Base-by-base conservation (phyloP, 2,888 invertebrate species). In the Caenorhabditis drosophilae region DNA sequence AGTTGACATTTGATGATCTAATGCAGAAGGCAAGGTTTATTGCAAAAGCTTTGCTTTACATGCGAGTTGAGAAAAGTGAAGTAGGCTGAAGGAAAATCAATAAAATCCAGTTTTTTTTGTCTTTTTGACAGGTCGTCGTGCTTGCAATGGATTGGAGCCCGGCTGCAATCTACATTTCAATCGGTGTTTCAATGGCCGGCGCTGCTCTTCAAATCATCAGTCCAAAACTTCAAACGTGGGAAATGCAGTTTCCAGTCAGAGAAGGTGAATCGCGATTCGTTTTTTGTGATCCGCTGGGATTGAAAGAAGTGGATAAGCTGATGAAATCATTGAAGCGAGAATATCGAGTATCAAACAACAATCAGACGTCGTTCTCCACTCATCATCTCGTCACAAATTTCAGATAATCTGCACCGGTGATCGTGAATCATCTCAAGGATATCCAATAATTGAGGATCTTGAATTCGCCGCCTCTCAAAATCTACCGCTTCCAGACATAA, bases 221-320 rank as follows among this genome's bases (percentile, higher is more conserved):
- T 16, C 64, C 64, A 4, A 64, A 58, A 41, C 51, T 64, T 25
- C 58, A 64, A 41, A 50, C 59, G 6, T 59, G 66, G 59, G 66
- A 66, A 26, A 60, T 66, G 59, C 66, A 60, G 26, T 60, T 60
- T 25, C 59, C 66, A 1, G 59, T 66, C 2, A 40, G 34, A 4
- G 56, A 56, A 26, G 52, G 59, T 25, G 66, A 66, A 27, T 23
- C 59, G 0, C 42, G 66, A 46, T 66, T 66, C 25, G 59, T 66
- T n/a, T 66, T 66, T 40, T 66, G 55, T n/a, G 66, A 66, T 49
- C 47, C 66, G 2, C 23, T 66, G 4, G 66, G 66, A 0, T 40
- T 66, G 12, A 20, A 40, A 1, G 66, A 66, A 44, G 40, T 66
- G n/a, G 57, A 57, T 4, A 66, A 60, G 15, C 16, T 66, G 26